Evolutionary conservation across 2,113 vertebrate species (phyloP).

Genomic region (Peromyscus polionotus): DNA sequence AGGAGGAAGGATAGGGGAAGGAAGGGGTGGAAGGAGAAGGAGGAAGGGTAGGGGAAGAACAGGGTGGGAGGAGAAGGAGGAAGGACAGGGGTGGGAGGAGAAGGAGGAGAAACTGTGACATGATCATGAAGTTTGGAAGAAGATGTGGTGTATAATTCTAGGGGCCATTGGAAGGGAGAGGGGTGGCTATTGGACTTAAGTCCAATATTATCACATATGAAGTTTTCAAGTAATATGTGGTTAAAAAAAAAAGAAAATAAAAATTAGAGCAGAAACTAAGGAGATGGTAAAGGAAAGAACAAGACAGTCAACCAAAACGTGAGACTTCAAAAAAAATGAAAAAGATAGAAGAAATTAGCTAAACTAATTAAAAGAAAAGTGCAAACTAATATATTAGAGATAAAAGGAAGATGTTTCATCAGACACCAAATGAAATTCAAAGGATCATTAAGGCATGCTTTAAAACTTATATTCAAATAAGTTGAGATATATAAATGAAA

Average conservation of each 20-base stretch:
- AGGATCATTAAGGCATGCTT: not conserved
- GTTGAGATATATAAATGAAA: not conserved
- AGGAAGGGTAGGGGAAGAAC: too few species aligned
- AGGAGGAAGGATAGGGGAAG: too few species aligned
- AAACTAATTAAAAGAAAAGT: not conserved
- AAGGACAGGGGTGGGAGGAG: not conserved
- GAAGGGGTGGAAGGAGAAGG: too few species aligned
- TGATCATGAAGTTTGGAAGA: not conserved
- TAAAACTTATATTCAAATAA: not conserved
- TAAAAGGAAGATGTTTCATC: not conserved
- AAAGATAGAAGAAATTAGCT: not conserved
- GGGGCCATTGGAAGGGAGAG: not conserved
- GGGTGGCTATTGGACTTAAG: not conserved
- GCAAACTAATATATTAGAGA: not conserved
- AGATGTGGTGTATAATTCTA: not conserved
- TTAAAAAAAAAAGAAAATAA: too few species aligned
- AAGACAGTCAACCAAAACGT: not conserved
- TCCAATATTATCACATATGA: not conserved
- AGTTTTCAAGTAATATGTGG: not conserved
- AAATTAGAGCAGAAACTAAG: not conserved
- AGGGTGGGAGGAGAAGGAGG: too few species aligned
- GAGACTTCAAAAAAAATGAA: too few species aligned
- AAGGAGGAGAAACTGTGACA: not conserved
- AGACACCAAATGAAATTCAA: not conserved
- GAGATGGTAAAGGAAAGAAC: not conserved